Percentiles rank a stretch among this genome's conserved stretches.
Evolutionary conservation across 1,140 invertebrate genomes (phyloP).

Genomic region (Sycobia sp.): DNA sequence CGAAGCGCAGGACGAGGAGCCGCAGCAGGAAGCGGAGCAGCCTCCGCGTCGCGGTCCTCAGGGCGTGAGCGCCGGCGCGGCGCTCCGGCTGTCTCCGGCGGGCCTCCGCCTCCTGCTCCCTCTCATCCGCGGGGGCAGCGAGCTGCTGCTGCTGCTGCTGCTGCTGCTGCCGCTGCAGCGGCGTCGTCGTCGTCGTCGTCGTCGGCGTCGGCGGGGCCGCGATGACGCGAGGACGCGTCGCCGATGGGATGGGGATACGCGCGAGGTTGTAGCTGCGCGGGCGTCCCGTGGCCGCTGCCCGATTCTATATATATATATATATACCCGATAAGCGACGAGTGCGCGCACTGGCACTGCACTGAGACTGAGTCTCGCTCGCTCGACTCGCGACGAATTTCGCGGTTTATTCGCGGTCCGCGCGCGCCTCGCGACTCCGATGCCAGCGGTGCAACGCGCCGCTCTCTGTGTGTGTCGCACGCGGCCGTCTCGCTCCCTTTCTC

Average conservation of each 20-base stretch:
- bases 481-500: no score
- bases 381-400: background rate
- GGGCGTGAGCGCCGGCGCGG: background rate
- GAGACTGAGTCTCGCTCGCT: slow-evolving; percentile 1
- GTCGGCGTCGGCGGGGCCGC: background rate
- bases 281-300: no score
- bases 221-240: background rate
- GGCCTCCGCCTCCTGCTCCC: background rate
- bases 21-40: background rate
- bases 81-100: background rate
- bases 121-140: slow-evolving; percentile 8
- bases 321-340: no score
- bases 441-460: background rate
- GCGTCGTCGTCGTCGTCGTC: no score
- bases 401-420: no score
- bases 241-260: background rate
- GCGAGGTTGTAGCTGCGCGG: no score
- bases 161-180: background rate
- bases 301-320: no score
- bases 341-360: slow-evolving; percentile 37
- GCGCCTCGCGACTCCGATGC: background rate
- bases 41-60: background rate
- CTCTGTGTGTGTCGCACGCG: background rate
- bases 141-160: background rate
- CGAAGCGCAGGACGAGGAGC: slow-evolving; percentile 5